Conservation (phyloP, 2,888 invertebrate species). For the Zhengitettix transpicula region DNA sequence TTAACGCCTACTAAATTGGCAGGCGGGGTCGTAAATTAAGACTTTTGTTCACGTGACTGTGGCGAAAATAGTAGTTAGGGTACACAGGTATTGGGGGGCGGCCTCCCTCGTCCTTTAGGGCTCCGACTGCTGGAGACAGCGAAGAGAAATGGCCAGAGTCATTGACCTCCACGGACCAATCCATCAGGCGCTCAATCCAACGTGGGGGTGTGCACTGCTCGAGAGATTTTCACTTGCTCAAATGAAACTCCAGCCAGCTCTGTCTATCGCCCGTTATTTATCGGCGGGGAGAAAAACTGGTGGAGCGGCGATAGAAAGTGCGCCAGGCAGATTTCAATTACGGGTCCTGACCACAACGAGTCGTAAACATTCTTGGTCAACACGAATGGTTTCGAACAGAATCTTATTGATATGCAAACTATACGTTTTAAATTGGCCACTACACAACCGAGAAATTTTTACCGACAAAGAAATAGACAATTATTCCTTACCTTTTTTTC, state of each 20-base stretch:
- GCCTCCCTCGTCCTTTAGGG: background rate
- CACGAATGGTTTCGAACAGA: no score
- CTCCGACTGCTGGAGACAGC: constrained; percentile 8
- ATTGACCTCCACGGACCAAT: constrained; percentile 42
- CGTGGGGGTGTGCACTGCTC: background rate
- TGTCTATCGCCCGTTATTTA: constrained; percentile 5
- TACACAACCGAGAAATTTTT: no score
- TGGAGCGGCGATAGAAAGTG: background rate
- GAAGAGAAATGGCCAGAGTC: constrained; percentile 38
- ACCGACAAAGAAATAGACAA: no score
- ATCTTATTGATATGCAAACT: no score
- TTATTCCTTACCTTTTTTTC: no score
- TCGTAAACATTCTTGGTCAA: no score
- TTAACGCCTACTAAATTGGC: no score
- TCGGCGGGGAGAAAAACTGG: background rate
- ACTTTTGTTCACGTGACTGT: no score
- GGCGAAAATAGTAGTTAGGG: no score
- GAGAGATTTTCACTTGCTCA: constrained; percentile 5
- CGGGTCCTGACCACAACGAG: background rate
- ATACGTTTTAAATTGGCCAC: no score
- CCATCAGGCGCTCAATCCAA: constrained; percentile 22
- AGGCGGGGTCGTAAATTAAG: no score
- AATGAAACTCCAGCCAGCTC: constrained; percentile 6
- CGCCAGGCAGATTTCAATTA: background rate
- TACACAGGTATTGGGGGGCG: background rate